Conservation (phyloP, 1,140 invertebrate species). For the Caenorhabditis briggsae region DNA sequence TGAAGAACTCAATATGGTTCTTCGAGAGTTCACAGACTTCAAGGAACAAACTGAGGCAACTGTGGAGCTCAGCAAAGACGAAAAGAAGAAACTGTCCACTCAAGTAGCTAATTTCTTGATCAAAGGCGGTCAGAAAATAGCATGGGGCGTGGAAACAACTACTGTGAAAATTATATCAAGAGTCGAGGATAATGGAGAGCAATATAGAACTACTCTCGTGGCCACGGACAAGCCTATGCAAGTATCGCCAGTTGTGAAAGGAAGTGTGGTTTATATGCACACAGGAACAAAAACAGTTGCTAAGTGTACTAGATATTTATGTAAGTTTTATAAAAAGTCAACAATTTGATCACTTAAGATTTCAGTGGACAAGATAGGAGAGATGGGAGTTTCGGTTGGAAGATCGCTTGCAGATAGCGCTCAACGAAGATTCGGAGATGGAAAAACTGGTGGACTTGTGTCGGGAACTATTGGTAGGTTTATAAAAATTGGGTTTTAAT, state of each 20-base stretch:
- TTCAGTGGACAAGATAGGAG: conserved; percentile 71
- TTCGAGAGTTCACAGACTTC: conserved; percentile 53
- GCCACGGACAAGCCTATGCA: conserved; percentile 59
- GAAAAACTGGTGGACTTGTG: conserved; percentile 63
- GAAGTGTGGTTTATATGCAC: conserved; percentile 65
- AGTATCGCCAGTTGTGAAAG: conserved; percentile 62
- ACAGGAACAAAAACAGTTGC: conserved; percentile 68
- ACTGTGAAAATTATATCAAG: conserved; percentile 39
- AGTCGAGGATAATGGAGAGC: conserved; percentile 55
- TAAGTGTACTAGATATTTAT: conserved; percentile 68
- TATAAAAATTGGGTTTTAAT: not conserved
- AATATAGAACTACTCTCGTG: conserved; percentile 31
- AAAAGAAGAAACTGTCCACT: conserved; percentile 58
- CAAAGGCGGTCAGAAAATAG: conserved; percentile 64
- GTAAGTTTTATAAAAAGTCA: conserved; percentile 44
- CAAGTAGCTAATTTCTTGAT: conserved; percentile 65
- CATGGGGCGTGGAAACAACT: conserved; percentile 58
- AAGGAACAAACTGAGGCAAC: conserved; percentile 56
- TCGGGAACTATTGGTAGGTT: conserved; percentile 61
- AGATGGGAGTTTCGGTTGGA: conserved; percentile 67
- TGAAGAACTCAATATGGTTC: conserved; percentile 61
- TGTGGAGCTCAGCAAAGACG: conserved; percentile 56
- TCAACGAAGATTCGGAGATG: conserved; percentile 59
- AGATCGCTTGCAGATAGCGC: conserved; percentile 64
- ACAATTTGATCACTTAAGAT: not conserved